Evolutionary conservation across 2,888 invertebrate species (phyloP).

Genomic region (Alviniconcha strummeri): DNA sequence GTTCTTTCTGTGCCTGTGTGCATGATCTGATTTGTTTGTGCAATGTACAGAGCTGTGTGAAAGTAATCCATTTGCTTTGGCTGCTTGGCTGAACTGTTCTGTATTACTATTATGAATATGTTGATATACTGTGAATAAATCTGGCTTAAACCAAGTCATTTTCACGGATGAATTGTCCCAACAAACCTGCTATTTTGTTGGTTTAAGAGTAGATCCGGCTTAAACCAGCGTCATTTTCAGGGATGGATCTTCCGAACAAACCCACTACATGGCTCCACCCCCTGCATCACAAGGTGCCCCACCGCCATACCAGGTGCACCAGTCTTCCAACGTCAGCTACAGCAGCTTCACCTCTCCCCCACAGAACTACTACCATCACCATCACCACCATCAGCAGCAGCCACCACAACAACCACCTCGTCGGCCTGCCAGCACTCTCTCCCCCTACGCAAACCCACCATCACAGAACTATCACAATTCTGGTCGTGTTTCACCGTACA

Average conservation of each 20-base stretch:
- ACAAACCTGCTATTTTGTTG: no score
- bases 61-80: no score
- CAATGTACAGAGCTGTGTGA: no score
- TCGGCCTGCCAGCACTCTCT: not conserved
- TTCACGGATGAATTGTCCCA: no score
- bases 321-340: conserved; percentile 3
- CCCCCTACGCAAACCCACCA: not conserved
- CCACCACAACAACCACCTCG: not conserved
- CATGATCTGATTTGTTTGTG: no score
- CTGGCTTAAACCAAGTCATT: no score
- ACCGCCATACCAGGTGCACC: not conserved
- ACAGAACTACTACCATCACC: not conserved
- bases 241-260: not conserved
- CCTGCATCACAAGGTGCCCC: not conserved
- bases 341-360: conserved; percentile 7
- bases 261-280: not conserved
- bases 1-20: no score
- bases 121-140: no score
- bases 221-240: not conserved
- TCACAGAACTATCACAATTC: not conserved
- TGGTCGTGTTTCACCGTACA: no score
- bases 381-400: not conserved
- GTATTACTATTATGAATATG: no score
- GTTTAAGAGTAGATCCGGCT: no score
- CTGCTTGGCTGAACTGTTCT: no score